Conservation (phyloP, 2,113 vertebrate genomes). For the Sprattus sprattus region DNA sequence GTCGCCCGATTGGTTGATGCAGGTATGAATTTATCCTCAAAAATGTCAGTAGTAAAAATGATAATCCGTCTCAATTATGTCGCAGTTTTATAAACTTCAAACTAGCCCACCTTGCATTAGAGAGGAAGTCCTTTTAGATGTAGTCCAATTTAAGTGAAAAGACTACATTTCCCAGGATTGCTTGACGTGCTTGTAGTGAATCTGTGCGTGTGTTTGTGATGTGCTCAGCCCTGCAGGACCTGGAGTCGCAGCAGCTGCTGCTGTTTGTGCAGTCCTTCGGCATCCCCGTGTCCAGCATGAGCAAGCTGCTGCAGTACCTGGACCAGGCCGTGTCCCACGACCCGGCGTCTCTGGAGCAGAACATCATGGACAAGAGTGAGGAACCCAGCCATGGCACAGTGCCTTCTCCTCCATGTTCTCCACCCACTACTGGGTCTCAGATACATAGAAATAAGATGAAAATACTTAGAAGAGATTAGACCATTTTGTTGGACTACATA, state of each 20-base stretch:
- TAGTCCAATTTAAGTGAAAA: too few species aligned
- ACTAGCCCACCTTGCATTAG: not conserved
- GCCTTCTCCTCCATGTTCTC: not conserved
- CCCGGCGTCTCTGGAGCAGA: slow-evolving; percentile 88
- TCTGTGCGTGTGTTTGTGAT: not conserved
- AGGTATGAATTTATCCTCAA: slow-evolving; percentile 64
- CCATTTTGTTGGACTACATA: not conserved
- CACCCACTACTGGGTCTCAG: too few species aligned
- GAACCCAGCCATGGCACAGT: not conserved
- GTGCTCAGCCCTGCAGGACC: slow-evolving; percentile 84
- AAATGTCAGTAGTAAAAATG: not conserved
- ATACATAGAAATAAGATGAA: not conserved
- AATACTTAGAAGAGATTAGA: not conserved
- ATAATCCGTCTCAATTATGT: not conserved
- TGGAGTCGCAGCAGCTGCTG: slow-evolving; percentile 93
- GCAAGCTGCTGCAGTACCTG: slow-evolving; percentile 92
- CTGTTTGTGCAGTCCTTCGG: slow-evolving; percentile 98
- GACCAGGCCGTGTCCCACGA: slow-evolving; percentile 96
- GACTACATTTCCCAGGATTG: too few species aligned
- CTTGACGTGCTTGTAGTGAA: too few species aligned
- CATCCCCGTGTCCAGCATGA: slow-evolving; percentile 98
- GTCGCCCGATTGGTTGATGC: slow-evolving; percentile 92
- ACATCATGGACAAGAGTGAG: slow-evolving; percentile 99
- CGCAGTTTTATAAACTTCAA: not conserved
- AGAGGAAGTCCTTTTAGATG: too few species aligned